Conservation (phyloP, 2,888 invertebrate species). For the Piscicola geometra region DNA sequence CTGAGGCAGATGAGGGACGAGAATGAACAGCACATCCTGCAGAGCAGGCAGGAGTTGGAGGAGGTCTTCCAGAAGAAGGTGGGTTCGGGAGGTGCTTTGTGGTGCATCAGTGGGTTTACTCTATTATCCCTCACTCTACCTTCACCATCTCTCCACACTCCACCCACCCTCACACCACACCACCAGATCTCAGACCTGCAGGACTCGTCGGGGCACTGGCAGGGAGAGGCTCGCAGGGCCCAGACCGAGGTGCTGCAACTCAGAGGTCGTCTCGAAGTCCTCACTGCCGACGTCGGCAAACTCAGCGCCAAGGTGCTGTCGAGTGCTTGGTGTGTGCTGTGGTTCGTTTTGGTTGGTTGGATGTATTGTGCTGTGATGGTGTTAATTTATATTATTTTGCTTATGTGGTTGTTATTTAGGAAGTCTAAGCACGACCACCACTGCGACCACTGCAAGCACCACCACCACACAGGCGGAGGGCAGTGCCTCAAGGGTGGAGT, state of each 20-base stretch:
- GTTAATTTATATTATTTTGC: too few relatives aligned
- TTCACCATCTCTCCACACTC: too few relatives aligned
- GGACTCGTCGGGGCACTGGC: slow-evolving; percentile 48
- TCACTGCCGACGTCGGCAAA: slow-evolving; percentile 70
- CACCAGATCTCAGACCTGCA: slow-evolving; percentile 68
- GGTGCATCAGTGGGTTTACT: not conserved
- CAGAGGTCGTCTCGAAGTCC: slow-evolving; percentile 70
- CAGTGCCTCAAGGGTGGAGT: slow-evolving; percentile 67
- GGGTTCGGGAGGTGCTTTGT: too few relatives aligned
- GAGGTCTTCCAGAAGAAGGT: slow-evolving; percentile 50
- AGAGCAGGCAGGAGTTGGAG: slow-evolving; percentile 85
- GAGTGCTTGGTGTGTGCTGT: not conserved
- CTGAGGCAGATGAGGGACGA: slow-evolving; percentile 85
- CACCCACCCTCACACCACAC: not conserved
- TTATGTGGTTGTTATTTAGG: too few relatives aligned
- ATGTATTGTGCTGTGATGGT: not conserved
- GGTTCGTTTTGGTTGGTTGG: not conserved
- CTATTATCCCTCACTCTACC: too few relatives aligned
- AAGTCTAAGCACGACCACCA: too few relatives aligned
- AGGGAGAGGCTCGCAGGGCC: slow-evolving; percentile 67
- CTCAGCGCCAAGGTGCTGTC: slow-evolving; percentile 64
- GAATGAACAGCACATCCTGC: slow-evolving; percentile 81
- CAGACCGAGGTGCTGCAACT: slow-evolving; percentile 76
- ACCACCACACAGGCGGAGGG: slow-evolving; percentile 35
- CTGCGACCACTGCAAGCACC: not conserved